Evolutionary conservation across 2,888 invertebrate species (phyloP), one percentile per base, ranked within the genome.

Genomic region (Andrena flavipes): DNA sequence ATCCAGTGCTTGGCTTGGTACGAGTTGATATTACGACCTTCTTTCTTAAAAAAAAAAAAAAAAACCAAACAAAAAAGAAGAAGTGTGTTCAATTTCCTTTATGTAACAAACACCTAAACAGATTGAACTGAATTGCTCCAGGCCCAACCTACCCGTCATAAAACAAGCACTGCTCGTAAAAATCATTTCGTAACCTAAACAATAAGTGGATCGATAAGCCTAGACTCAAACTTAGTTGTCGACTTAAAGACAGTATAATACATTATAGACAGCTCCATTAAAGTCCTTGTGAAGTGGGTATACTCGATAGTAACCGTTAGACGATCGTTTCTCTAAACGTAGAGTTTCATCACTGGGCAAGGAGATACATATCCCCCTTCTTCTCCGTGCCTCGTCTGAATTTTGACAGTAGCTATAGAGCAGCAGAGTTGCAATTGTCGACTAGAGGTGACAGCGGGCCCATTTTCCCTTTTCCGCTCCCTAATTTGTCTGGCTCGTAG

Each of bases 391-490:
- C 63, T 76, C 71, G 51, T 64, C 49, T 76, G 54, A 76, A 73
- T 74, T 85, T 87, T 86, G 84, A 85, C 76, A 80, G 83, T 85
- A 91, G 94, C 95, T 96, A 96, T 95, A 97, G 96, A 90, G 96
- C 96, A 85, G 97, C 96, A 13, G 97, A 96, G 94, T 96, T 96
- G 81, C 96, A 93, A 89, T 91, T 96, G 93, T 96, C 97, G 95
- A 97, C 97, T 90, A 97, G 95, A 82, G 97, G 97, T 89, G 97
- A 97, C 93, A 97, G 95, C 35, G 97, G 96, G 89, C 97, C 97
- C 65, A 97, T 96, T 90, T 97, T 96, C 91, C 97, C 96, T 91
- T 96, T 96, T 76, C 97, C 97, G 69, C 92, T 90, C 82, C 91
- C 91, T 76, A 93, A 88, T 89, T 96, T 96, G 94, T 97, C 97